Percentiles rank a stretch among this genome's conserved stretches.
These are phyloP conservation scores for Drosophila lacteicornis DNA, from an alignment of 1,140 invertebrate genomes.

Conservation along the genomic window DNA sequence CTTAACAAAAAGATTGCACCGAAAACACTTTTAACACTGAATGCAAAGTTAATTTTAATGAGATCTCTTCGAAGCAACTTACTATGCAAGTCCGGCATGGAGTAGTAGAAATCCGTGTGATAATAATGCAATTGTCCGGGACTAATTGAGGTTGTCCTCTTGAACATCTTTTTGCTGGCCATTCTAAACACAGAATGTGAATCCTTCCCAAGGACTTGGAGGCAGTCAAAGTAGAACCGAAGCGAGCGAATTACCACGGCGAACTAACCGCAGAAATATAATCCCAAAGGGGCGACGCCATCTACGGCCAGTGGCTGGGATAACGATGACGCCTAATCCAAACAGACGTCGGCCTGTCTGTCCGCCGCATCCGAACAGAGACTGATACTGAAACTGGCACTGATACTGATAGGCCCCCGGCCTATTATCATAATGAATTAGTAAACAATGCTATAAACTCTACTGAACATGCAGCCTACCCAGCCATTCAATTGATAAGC, in stretches of 20 bases:
- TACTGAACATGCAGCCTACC: slow-evolving; percentile 31
- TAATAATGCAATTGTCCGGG: slow-evolving; percentile 74
- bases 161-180: slow-evolving; percentile 48
- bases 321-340: slow-evolving; percentile 53
- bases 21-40: slow-evolving; percentile 10
- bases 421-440: slow-evolving; percentile 59
- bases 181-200: slow-evolving; percentile 25
- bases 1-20: background rate
- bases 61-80: slow-evolving; percentile 26
- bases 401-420: slow-evolving; percentile 51
- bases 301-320: slow-evolving; percentile 31
- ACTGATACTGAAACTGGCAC: slow-evolving; percentile 47
- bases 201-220: background rate
- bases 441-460: slow-evolving; percentile 59
- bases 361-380: slow-evolving; percentile 21
- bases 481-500: slow-evolving; percentile 61
- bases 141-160: slow-evolving; percentile 53
- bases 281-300: slow-evolving; percentile 39
- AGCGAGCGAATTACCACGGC: slow-evolving; percentile 37
- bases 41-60: background rate
- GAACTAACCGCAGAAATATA: slow-evolving; percentile 49
- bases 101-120: slow-evolving; percentile 81
- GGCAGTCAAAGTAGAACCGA: slow-evolving; percentile 26
- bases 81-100: slow-evolving; percentile 77
- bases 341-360: slow-evolving; percentile 26